These are phyloP conservation scores for Rhabdomys pumilio DNA, from an alignment of 2,797 vertebrate genomes.

Conservation along the genomic window DNA sequence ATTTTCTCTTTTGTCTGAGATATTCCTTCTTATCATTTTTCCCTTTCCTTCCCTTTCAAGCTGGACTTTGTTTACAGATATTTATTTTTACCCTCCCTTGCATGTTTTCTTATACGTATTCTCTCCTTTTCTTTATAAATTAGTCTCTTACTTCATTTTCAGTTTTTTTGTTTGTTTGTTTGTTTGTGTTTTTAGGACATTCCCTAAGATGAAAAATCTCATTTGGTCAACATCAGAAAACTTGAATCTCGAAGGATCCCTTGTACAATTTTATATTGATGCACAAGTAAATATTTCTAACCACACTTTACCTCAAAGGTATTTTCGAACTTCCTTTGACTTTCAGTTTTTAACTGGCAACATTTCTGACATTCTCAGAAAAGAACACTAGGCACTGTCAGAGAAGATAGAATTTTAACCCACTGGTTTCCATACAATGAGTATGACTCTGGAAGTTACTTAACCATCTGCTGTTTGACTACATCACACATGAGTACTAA, in stretches of 20 bases:
- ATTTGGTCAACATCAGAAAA: background rate
- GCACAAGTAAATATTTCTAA: background rate
- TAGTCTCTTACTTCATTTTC: background rate
- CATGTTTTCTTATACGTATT: background rate
- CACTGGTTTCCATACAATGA: background rate
- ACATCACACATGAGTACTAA: conserved; percentile 24
- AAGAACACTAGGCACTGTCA: background rate
- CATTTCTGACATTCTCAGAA: background rate
- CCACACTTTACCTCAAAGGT: background rate
- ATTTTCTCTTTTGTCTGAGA: background rate
- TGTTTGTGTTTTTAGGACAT: background rate
- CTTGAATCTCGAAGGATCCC: background rate
- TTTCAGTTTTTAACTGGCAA: background rate
- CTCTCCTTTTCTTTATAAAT: background rate
- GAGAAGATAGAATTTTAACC: background rate
- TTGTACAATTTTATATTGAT: background rate
- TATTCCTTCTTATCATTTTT: background rate
- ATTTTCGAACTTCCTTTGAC: background rate
- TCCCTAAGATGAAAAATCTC: background rate
- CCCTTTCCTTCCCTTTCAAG: background rate
- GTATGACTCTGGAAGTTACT: conserved; percentile 20
- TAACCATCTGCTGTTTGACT: conserved; percentile 10
- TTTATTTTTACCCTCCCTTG: background rate
- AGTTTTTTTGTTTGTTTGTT: background rate
- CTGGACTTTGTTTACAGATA: background rate